Base-by-base conservation (phyloP, 2,113 vertebrate genomes). In the Pedetes capensis region DNA sequence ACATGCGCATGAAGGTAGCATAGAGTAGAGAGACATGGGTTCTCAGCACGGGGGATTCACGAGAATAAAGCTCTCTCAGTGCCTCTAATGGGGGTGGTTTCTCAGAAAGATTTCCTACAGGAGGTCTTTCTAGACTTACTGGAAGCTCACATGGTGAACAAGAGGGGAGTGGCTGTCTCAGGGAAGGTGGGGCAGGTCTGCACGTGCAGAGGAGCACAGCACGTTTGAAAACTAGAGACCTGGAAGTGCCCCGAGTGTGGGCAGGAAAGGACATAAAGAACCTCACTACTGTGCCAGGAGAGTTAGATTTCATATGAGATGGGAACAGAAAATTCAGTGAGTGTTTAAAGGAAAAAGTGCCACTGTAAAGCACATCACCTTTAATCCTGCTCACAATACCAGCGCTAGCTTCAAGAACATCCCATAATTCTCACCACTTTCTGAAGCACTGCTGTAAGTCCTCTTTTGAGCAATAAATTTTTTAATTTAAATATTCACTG, bases 91-190 rank as follows among this genome's bases (percentile, higher is more conserved):
- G 27, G 69, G 4, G 10, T 96, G n/a, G 20, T 4, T 34, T 87
- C 95, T 93, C 71, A 85, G 37, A 81, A 89, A 13, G 13, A 37
- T 95, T 93, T 11, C 91, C 74, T 53, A 76, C 53, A 32, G 59
- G 85, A 72, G 87, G 23, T 91, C 34, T 87, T 95, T 72, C 14
- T 95, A 44, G n/a, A 53, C 79, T 1, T 91, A 49, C 82, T 92
- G 78, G 10, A 89, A 78, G 29, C 88, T 74, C 44, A 80, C 13
- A 37, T 12, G 25, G 14, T 89, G 63, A 27, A 34, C 81, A 86
- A 69, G 71, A 91, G 27, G 57, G 39, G 93, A 80, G 80, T 55
- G 14, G 42, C 34, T 59, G 79, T 89, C 55, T 83, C 3, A 76
- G 16, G 29, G 53, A 85, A 75, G 69, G 13, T 79, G 14, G 80